Evolutionary conservation across 1,140 invertebrate genomes (phyloP).

Genomic region (Ruditapes philippinarum): DNA sequence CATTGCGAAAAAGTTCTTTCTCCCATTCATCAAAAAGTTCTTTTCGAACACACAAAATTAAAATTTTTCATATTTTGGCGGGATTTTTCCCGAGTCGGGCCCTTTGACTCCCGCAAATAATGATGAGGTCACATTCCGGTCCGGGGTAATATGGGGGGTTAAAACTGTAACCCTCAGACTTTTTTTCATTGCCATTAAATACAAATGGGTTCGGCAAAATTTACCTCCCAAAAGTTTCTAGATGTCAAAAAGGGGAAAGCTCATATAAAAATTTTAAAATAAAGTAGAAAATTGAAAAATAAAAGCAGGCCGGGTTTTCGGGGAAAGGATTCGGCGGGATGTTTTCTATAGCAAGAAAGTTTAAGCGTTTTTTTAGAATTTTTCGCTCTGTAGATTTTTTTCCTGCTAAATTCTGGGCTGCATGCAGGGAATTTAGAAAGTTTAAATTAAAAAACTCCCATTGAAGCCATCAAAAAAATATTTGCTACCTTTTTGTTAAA

Average conservation of each 20-base stretch:
- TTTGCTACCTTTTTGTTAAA: constrained; percentile 52
- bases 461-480: constrained; percentile 52
- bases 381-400: constrained; percentile 60
- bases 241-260: constrained; percentile 64
- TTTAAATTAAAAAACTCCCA: constrained; percentile 49
- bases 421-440: constrained; percentile 44
- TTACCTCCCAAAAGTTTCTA: constrained; percentile 54
- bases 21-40: not conserved
- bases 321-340: constrained; percentile 4
- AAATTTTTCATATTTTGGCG: constrained; percentile 48
- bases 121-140: constrained; percentile 62
- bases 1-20: not conserved
- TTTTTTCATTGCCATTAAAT: constrained; percentile 57
- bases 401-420: constrained; percentile 7
- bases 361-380: constrained; percentile 59
- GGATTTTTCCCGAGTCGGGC: constrained; percentile 28
- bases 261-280: constrained; percentile 65
- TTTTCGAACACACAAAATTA: not conserved
- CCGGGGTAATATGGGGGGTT: constrained; percentile 47
- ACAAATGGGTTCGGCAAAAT: constrained; percentile 11
- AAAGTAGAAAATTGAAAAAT: constrained; percentile 34
- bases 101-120: constrained; percentile 57
- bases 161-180: constrained; percentile 37
- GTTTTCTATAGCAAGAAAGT: constrained; percentile 35
- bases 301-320: constrained; percentile 21